Base-by-base conservation (phyloP, 2,113 vertebrate genomes). In the Chloebia gouldiae region DNA sequence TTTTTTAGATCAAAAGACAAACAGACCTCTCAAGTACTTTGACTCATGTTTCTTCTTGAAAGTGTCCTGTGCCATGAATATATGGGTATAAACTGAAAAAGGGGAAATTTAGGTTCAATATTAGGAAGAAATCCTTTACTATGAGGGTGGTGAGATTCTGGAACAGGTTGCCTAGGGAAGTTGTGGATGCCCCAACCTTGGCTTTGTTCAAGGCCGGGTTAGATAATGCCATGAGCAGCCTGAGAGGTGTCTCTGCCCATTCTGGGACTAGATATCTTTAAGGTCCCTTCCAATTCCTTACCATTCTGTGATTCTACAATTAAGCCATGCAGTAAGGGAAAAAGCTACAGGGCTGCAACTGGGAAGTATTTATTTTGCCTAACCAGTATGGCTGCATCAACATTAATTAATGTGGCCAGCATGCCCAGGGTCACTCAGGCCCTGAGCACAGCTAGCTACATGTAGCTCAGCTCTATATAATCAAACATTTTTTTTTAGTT, bases 171-270 rank as follows among this genome's bases (percentile, higher is more conserved):
- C 3, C 27, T 25, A 24, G 37, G 37, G 37, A 50, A n/a, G 5
- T 8, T 44, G 15, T 30, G 47, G 24, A 14, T 54, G 9, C 7
- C 16, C 16, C 24, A 63, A 2, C 20, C 30, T 49, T 54, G 30
- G 3, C 24, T 63, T 57, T 73, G 27, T 39, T 66, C 50, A 37
- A 50, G 33, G 15, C 15, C 33, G 44, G 37, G 15, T 30, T 59
- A 39, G 9, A 20, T 59, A 37, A 39, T 37, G 19, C 23, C 0
- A 0, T 44, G 51, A 73, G 18, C 15, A 51, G 5, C 22, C 4
- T 59, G 15, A 7, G 23, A 66, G 12, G 1, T 51, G 22, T 73
- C 31, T 8, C 23, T 66, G 23, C 10, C 28, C 0, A 0, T 59
- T 18, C 45, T 81, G 37, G 33, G 23, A 24, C 13, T 51, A 21